phyloP scores from a whole-genome alignment of 2,113 vertebrate species.

The Centropus bengalensis region DNA sequence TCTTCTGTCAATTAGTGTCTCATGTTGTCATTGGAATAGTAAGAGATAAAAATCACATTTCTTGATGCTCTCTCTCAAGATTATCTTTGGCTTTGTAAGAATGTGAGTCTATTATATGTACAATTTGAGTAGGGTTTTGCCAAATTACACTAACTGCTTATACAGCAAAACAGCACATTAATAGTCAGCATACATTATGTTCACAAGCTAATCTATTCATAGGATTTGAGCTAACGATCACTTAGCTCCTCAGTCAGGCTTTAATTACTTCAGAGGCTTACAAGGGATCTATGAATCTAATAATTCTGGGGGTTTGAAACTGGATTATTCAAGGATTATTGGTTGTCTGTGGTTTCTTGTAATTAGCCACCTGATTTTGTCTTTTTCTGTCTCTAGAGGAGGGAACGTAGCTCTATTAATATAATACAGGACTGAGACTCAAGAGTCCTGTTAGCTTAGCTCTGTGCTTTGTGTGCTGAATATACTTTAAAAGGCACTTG shows the following conservation, averaged over 20 bases:
- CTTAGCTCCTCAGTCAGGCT: constrained; percentile 34
- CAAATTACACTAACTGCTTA: not conserved
- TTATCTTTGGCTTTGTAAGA: not conserved
- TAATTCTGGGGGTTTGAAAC: constrained; percentile 32
- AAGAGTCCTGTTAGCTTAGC: not conserved
- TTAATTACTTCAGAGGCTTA: constrained; percentile 60
- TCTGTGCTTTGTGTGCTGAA: not conserved
- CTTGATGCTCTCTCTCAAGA: not conserved
- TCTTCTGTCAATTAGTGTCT: not conserved
- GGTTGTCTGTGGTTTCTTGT: constrained; percentile 27
- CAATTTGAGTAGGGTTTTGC: not conserved
- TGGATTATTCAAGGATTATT: constrained; percentile 52
- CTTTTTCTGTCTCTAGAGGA: not conserved
- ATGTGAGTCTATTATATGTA: not conserved
- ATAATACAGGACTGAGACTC: not conserved
- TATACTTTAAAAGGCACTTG: constrained; percentile 10
- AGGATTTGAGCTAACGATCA: constrained; percentile 25
- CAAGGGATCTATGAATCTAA: constrained; percentile 52
- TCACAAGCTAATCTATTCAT: constrained; percentile 34
- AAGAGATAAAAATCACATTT: not conserved
- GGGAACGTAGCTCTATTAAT: not conserved
- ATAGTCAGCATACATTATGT: constrained; percentile 13
- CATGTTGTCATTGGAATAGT: not conserved
- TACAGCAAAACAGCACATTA: constrained; percentile 26
- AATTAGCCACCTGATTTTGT: constrained; percentile 29